Evolutionary conservation across 2,113 vertebrate genomes (phyloP), one percentile per base, ranked within the genome.

Genomic region (Hypomesus transpacificus): DNA sequence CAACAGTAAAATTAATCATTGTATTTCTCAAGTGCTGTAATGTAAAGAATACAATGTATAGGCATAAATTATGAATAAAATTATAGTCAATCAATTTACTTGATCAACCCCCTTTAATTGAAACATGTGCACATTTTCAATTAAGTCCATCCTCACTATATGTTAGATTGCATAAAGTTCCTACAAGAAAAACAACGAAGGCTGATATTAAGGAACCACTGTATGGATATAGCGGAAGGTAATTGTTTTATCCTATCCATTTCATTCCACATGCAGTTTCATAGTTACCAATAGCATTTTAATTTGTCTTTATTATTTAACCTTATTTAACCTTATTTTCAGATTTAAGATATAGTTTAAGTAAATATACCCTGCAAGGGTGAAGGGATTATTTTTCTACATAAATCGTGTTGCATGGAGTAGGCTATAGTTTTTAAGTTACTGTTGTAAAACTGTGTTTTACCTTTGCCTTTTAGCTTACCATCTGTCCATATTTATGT

Each of bases 1-100:
- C 84, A 85, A 69, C 86, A 92, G 77, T 96, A 84, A 93, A 58
- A 62, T 3, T 39, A n/a, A 50, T 59, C 24, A 26, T 2, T 63
- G 79, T 73, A 69, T 64, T 61, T 53, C 53, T 60, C 8, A 68
- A 60, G 71, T 73, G 68, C 70, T 76, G 77, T 83, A 53, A 71
- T 82, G 82, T 82, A 76, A 86, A 86, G 64, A 73, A 74, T 68
- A 75, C 69, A 67, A 78, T 81, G 82, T 87, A 70, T 78, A 80
- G 66, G 82, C 69, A 46, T 72, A 74, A 68, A 80, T 66, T 63
- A 84, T 74, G 20, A 72, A 82, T 77, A 64, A 82, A 61, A 75
- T 53, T 17, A 66, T 72, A 69, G 26, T 59, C 68, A 57, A 72
- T 72, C 7, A 66, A 63, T 46, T 46, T 9, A 46, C 7, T 46